Base-by-base conservation (phyloP, 2,888 invertebrate genomes). In the Eupithecia exiguata region DNA sequence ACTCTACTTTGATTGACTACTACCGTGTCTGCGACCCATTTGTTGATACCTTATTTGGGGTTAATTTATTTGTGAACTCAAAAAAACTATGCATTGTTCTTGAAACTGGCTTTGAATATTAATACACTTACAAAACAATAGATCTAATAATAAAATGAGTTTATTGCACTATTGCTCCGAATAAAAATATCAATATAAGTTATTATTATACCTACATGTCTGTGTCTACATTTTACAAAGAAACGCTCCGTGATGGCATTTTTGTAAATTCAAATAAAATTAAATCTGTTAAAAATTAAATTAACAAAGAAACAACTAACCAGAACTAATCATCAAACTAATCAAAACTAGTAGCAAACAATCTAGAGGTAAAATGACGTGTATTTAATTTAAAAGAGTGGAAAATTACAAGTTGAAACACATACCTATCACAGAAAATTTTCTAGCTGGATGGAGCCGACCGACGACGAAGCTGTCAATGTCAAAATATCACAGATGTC, bases 81-180 rank as follows among this genome's bases (percentile, higher is more conserved):
- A 86, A 88, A 88, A 86, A 85, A 84, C 81, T 84, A 81, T 83
- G 84, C 83, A 83, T 87, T 84, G 85, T 84, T 77, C 81, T 78
- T 76, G 72, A 71, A 70, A 83, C 84, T 71, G 74, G 81, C 38
- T 71, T 77, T 77, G 89, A 89, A 89, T 89, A 82, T 75, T 78
- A 83, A 88, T 83, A 76, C 69, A 75, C 69, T 70, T 76, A 25
- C 62, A 9, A 62, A 35, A 62, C 62, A 62, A 62, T 62, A 35
- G 30, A 62, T 35, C 35, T 62, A 62, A 35, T 62, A 62, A 18
- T 49, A 30, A 30, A 61, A 76, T 74, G 73, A 85, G 86, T 84
- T 84, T 83, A 84, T 81, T 84, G 84, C 80, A 81, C 82, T 80
- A 77, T 40, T 35, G 58, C 53, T 62, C 18, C 9, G 62, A 30